Conservation (phyloP, 1,140 invertebrate genomes). For the Coboldia fuscipes region DNA sequence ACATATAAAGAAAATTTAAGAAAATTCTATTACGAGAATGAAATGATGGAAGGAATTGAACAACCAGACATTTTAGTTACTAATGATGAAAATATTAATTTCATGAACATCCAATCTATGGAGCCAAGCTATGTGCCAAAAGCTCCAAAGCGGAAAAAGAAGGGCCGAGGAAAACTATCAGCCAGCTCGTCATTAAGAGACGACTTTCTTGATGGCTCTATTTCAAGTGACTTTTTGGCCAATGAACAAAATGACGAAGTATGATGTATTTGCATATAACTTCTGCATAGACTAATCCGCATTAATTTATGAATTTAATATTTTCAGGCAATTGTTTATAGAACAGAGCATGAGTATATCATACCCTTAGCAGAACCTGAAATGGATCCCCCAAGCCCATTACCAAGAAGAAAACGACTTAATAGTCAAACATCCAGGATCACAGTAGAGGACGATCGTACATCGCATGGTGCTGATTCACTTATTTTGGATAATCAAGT, state of each 20-base stretch:
- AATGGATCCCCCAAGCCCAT: constrained; percentile 21
- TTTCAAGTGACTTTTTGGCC: constrained; percentile 21
- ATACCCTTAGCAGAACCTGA: constrained; percentile 25
- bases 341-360: constrained; percentile 35
- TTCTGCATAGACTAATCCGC: background rate
- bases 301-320: background rate
- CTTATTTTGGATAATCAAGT: constrained; percentile 24
- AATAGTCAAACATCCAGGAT: constrained; percentile 17
- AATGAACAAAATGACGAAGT: constrained; percentile 7
- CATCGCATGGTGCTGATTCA: constrained; percentile 46
- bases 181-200: constrained; percentile 23
- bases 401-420: constrained; percentile 18
- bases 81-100: constrained; percentile 2
- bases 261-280: constrained; percentile 1
- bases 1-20: constrained; percentile 20
- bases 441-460: constrained; percentile 38
- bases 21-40: constrained; percentile 23
- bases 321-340: constrained; percentile 32
- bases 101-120: constrained; percentile 1
- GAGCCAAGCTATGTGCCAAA: constrained; percentile 8
- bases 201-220: constrained; percentile 20
- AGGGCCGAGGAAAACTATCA: constrained; percentile 17
- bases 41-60: constrained; percentile 22
- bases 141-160: constrained; percentile 15
- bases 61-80: constrained; percentile 24